Conservation (phyloP, 37 sponge, comb jelly and placozoan genomes). For the Ianthella basta region DNA sequence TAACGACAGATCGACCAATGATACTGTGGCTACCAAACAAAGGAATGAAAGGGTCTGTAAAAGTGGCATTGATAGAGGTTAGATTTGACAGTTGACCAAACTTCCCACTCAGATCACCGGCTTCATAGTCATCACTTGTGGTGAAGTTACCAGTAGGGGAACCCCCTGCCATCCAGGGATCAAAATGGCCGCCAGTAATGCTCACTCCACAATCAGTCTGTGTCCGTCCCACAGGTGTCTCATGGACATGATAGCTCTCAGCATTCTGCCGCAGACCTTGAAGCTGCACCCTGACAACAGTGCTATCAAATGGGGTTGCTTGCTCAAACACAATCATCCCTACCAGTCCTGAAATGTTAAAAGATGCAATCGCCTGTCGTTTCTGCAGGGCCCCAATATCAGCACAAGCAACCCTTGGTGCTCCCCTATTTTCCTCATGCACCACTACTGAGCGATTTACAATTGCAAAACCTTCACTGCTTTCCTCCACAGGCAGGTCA, state of each 20-base stretch:
- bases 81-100: conserved; percentile 48
- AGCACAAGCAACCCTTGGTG: conserved; percentile 54
- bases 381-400: conserved; percentile 32
- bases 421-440: conserved; percentile 44
- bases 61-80: neutral
- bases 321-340: conserved; percentile 60
- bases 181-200: conserved; percentile 57
- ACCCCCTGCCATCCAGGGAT: conserved; percentile 50
- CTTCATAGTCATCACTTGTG: conserved; percentile 68
- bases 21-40: conserved; percentile 66
- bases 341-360: conserved; percentile 37
- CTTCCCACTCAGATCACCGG: conserved; percentile 85
- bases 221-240: conserved; percentile 36
- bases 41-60: conserved; percentile 59
- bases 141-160: too few relatives aligned
- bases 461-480: conserved; percentile 19
- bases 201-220: neutral
- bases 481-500: conserved; percentile 42
- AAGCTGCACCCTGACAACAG: conserved; percentile 50
- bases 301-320: conserved; percentile 57
- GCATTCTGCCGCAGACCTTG: conserved; percentile 45
- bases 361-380: conserved; percentile 43
- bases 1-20: conserved; percentile 76
- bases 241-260: conserved; percentile 66
- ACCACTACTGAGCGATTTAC: conserved; percentile 61